Evolutionary conservation across 92 coral and sea anemone species (phyloP), one percentile per base, ranked within the genome.

Genomic region (Phenganax marumi): DNA sequence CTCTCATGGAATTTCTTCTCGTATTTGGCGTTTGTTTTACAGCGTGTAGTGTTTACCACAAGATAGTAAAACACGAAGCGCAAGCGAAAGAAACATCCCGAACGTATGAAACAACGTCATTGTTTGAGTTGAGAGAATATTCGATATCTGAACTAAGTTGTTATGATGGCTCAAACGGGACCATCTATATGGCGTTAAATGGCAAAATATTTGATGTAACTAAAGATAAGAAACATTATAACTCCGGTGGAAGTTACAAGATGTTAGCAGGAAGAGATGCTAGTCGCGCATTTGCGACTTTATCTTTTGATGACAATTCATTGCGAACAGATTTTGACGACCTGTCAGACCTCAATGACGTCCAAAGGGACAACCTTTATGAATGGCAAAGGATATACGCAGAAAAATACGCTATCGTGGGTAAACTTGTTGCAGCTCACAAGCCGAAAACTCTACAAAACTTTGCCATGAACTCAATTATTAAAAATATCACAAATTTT

Each of bases 251-350:
- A 53, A 87, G 93, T 6, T 90, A 91, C 64, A 75, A 85, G n/a
- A 81, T 80, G 68, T 76, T 95, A 18, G 97, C 98, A 26, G 98
- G 98, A 0, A 70, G 92, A 78, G 98, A 95, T 70, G 98, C 98
- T 8, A 95, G 98, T 77, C 97, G 98, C 24, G 96, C 98, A 12
- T 86, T 95, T 69, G 98, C 97, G 21, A 92, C 96, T 8, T 90
- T 92, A 54, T 84, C 98, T 17, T 76, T 92, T 12, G 86, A 78
- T 16, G 87, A 65, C 33, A 68, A 81, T 39, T 81, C 85, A 33
- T 55, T 68, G 48, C 63, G 58, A n/a, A 55, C 82, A 13, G 84
- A 83, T 56, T 78, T 86, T 57, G 98, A 95, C 77, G 92, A 92
- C 52, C 83, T 95, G 43, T 84, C 91, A 3, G 97, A 95, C 79